Base-by-base conservation (phyloP, 2,797 vertebrate genomes). In the Knipowitschia caucasica region DNA sequence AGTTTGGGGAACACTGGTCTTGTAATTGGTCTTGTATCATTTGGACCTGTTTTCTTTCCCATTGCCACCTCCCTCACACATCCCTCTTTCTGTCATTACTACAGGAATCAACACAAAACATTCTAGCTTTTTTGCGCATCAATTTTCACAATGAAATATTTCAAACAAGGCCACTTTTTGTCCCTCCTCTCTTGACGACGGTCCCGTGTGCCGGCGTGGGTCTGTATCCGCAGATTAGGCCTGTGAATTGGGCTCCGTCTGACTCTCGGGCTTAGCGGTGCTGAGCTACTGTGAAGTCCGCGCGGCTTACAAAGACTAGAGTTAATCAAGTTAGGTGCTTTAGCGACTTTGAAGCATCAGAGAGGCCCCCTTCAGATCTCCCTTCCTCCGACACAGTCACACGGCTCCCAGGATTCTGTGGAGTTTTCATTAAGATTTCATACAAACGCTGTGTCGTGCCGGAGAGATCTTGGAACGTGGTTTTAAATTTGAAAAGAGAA, bases 341-440 rank as follows among this genome's bases (percentile, higher is more conserved):
- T 35, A 57, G 35, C 11, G 3, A 38, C 46, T 50, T 44, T 57
- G n/a, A 51, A 36, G 60, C 15, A 56, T 60, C 5, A 38, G 23
- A 15, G 20, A 15, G 20, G 18, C 1, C 15, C 35, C 14, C 29
- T 30, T 30, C 51, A 53, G 18, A 42, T 23, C 14, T 56, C 35
- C 25, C 5, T 46, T 50, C 20, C 20, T 8, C 2, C 30, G 26
- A 31, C 15, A 8, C 12, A 11, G 14, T 21, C 15, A 7, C 24
- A 50, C 49, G n/a, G 17, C 45, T n/a, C 8, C 35, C 7, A 30
- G 36, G 3, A 12, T 31, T 12, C 10, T 33, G 30, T 33, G 30
- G 12, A 33, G 14, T 10, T 45, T 35, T 17, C 42, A 52, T 54
- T 34, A 51, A 18, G n/a, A 42, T 59, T 58, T 52, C 34, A 72